Evolutionary conservation across 2,113 vertebrate genomes (phyloP), one percentile per base, ranked within the genome.

Genomic region (Pedetes capensis): DNA sequence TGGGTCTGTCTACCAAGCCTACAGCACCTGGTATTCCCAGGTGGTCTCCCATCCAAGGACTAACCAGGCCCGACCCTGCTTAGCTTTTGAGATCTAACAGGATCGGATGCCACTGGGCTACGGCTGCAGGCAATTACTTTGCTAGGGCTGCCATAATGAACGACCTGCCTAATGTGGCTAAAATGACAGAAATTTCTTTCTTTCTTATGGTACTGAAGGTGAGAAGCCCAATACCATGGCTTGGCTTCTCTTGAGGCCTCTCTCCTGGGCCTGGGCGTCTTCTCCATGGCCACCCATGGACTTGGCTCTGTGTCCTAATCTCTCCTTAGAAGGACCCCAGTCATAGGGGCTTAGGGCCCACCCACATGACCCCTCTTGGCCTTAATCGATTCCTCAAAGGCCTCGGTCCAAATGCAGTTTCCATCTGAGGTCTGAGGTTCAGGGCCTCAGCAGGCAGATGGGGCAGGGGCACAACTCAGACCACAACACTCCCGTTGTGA

Each of bases 361-460:
- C 22, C 25, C 20, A 32, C 4, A 17, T 20, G 42, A 39, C 51
- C 39, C 27, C 53, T 49, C 32, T 61, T 59, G 32, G 23, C 53
- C 39, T 29, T 49, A 6, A 55, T 53, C 5, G 13, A 13, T 32
- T 82, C 89, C 11, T 32, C 89, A 51, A 51, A 63, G 42, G n/a
- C 17, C 39, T 27, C 29, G 27, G 25, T 74, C 55, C 68, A 51
- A 72, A 63, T 51, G 18, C n/a, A 51, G 27, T 29, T 23, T 25
- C 18, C 13, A 29, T 39, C 53, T 61, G 53, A 17, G 34, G 34
- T 9, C 23, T 59, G 55, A 47, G 32, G 23, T 14, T 61, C 3
- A 39, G 42, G 32, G 2, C 17, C 23, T 18, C 8, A 51, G 10
- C 29, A 5, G 1, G 5, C 3, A 6, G 34, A 27, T 16, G 25